Conservation (phyloP, 2,113 vertebrate genomes). For the Platanista minor region DNA sequence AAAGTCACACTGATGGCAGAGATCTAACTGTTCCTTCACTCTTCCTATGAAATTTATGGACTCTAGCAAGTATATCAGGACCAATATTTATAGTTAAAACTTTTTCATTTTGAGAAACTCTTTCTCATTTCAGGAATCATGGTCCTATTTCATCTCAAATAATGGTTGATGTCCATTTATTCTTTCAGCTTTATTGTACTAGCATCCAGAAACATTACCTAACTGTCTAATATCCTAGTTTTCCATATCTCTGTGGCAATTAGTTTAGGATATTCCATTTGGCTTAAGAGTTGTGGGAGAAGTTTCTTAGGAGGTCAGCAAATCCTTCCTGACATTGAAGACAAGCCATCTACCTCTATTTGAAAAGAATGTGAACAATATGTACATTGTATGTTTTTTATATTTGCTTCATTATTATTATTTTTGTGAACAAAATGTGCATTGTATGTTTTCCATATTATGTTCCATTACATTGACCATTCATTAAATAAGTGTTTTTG, state of each 20-base stretch:
- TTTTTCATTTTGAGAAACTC: background rate
- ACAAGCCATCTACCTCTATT: background rate
- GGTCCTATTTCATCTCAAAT: background rate
- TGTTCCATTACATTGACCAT: constrained; percentile 77
- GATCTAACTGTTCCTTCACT: background rate
- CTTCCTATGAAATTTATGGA: background rate
- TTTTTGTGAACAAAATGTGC: constrained; percentile 57
- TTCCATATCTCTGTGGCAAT: background rate
- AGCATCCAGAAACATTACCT: background rate
- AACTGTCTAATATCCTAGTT: background rate
- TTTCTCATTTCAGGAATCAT: background rate
- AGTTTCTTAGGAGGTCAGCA: constrained; percentile 19
- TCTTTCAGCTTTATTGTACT: background rate
- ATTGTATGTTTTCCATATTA: constrained; percentile 67
- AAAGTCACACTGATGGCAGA: constrained; percentile 6
- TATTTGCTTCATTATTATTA: background rate
- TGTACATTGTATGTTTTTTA: constrained; percentile 66
- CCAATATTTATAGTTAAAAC: background rate
- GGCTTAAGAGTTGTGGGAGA: background rate
- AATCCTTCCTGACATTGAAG: background rate
- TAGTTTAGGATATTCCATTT: background rate
- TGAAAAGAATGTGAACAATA: constrained; percentile 50
- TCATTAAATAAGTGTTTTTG: constrained; percentile 73
- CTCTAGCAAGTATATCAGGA: background rate
- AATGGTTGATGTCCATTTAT: background rate